Conservation (phyloP, 2,888 invertebrate genomes). For the Lomographa bimaculata region DNA sequence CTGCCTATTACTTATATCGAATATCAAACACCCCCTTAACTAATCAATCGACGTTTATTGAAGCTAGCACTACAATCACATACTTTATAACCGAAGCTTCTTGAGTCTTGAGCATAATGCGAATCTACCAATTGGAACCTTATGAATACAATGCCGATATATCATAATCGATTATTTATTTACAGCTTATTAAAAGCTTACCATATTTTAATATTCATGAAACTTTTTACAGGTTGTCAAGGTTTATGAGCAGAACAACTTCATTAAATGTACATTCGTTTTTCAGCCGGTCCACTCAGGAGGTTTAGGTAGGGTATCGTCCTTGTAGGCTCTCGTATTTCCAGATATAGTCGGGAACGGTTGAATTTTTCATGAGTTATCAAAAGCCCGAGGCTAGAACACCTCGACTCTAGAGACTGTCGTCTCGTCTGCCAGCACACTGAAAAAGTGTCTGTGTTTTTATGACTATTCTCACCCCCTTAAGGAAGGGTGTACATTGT, state of each 20-base stretch:
- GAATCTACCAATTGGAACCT: no score
- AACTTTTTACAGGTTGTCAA: no score
- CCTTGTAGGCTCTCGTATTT: conserved; percentile 13
- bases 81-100: no score
- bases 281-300: conserved; percentile 3
- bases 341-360: conserved; percentile 49
- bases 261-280: background rate
- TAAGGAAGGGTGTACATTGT: conserved; percentile 44
- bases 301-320: conserved; percentile 11
- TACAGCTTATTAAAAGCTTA: no score
- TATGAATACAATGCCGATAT: no score
- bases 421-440: conserved; percentile 40
- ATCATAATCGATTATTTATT: no score
- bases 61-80: no score
- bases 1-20: no score
- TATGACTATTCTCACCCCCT: conserved; percentile 58
- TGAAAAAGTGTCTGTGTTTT: conserved; percentile 56
- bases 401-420: conserved; percentile 38
- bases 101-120: no score
- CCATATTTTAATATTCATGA: no score
- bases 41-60: no score
- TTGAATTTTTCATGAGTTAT: conserved; percentile 76
- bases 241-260: background rate
- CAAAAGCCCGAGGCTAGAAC: conserved; percentile 57
- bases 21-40: no score